Conservation (phyloP, 2,113 vertebrate genomes). For the Aphelocoma coerulescens region DNA sequence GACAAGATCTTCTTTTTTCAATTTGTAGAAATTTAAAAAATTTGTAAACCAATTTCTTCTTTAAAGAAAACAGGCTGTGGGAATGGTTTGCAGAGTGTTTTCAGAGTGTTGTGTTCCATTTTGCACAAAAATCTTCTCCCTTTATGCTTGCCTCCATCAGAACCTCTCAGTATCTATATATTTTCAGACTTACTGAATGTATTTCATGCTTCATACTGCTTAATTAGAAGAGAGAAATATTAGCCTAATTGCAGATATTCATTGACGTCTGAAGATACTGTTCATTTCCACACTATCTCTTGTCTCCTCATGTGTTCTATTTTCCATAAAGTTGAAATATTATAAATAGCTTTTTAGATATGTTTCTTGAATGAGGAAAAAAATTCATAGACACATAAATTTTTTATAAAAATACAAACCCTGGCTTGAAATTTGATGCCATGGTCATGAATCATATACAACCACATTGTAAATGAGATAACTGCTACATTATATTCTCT, state of each 20-base stretch:
- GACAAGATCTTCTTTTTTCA: background rate
- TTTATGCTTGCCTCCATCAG: background rate
- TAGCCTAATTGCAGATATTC: background rate
- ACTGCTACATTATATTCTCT: slow-evolving; percentile 66
- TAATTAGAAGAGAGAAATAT: background rate
- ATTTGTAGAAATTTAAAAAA: background rate
- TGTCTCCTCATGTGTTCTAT: background rate
- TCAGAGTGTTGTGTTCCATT: background rate
- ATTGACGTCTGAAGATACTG: background rate
- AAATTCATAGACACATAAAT: slow-evolving; percentile 14
- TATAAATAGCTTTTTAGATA: slow-evolving; percentile 51
- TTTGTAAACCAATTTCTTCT: background rate
- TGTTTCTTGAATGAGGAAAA: slow-evolving; percentile 49
- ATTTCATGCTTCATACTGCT: background rate
- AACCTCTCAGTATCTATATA: background rate
- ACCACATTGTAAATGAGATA: slow-evolving; percentile 66
- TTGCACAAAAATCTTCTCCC: background rate
- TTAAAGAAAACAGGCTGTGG: background rate
- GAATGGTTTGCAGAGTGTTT: background rate
- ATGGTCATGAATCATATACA: slow-evolving; percentile 51
- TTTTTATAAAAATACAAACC: slow-evolving; percentile 58
- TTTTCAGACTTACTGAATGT: background rate
- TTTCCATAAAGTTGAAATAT: slow-evolving; percentile 25
- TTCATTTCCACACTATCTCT: background rate
- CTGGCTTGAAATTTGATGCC: slow-evolving; percentile 50